Conservation (phyloP, 1,140 invertebrate species). For the Sminthurinus signatus region DNA sequence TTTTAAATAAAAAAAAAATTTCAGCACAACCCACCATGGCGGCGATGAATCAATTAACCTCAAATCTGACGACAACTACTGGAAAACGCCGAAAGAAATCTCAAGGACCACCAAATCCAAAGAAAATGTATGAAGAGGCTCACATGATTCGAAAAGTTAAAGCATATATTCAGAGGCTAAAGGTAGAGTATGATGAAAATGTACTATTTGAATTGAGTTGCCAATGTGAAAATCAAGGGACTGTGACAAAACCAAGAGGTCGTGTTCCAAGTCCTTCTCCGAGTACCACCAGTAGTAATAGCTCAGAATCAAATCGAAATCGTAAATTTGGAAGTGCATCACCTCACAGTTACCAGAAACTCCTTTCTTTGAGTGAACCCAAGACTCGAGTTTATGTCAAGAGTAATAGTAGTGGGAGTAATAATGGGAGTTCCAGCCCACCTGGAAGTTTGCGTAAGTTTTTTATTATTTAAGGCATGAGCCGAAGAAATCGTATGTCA, state of each 20-base stretch:
- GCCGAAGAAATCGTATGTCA: no score
- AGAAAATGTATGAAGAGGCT: slow-evolving; percentile 96
- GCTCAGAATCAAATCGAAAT: slow-evolving; percentile 66
- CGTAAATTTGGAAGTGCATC: neutral
- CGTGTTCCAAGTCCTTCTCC: slow-evolving; percentile 76
- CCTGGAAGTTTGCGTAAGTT: slow-evolving; percentile 9
- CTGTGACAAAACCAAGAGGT: slow-evolving; percentile 19
- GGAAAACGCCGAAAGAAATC: slow-evolving; percentile 26
- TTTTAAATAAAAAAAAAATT: no score
- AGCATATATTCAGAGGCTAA: slow-evolving; percentile 86
- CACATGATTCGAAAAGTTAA: slow-evolving; percentile 40
- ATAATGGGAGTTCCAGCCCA: neutral
- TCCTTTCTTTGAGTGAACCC: slow-evolving; percentile 13
- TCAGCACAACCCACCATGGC: slow-evolving; percentile 80
- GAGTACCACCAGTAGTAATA: slow-evolving; percentile 78
- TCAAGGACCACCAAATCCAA: slow-evolving; percentile 79
- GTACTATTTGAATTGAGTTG: slow-evolving; percentile 78
- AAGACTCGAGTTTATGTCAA: slow-evolving; percentile 10
- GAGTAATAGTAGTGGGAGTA: neutral
- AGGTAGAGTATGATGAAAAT: slow-evolving; percentile 86
- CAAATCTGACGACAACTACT: slow-evolving; percentile 29
- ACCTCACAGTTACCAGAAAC: slow-evolving; percentile 12
- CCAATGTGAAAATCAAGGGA: slow-evolving; percentile 63
- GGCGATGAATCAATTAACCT: slow-evolving; percentile 69
- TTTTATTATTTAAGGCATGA: no score